phyloP scores from a whole-genome alignment of 2,113 vertebrate species.

The Percina caprodes region DNA sequence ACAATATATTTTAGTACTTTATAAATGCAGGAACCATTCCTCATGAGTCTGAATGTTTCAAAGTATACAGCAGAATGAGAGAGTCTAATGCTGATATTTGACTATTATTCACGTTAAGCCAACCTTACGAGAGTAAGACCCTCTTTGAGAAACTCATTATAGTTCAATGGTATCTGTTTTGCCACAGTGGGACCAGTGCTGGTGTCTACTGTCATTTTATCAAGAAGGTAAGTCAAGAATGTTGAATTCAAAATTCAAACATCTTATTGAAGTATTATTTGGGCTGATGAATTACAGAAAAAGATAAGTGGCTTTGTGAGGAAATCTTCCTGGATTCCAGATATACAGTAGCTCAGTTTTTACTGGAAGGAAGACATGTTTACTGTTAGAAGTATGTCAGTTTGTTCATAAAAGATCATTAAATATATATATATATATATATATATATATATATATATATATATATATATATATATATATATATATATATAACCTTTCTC shows the following conservation, averaged over 20 bases:
- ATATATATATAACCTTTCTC: not conserved
- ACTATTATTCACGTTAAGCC: constrained; percentile 69
- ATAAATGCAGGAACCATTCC: constrained; percentile 49
- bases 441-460: too few species aligned
- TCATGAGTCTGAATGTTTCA: constrained; percentile 59
- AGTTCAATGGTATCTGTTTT: constrained; percentile 66
- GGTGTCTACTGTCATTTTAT: constrained; percentile 69
- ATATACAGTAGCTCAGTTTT: constrained; percentile 9
- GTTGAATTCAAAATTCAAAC: constrained; percentile 65
- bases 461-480: too few species aligned
- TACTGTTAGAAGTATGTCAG: not conserved
- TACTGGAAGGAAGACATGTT: constrained; percentile 20
- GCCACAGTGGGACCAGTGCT: constrained; percentile 61
- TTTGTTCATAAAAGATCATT: constrained; percentile 4
- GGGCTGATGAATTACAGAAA: constrained; percentile 30
- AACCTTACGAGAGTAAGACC: constrained; percentile 59
- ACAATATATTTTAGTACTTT: not conserved
- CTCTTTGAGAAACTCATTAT: constrained; percentile 70
- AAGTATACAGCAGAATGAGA: constrained; percentile 56
- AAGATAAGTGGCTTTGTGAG: constrained; percentile 17
- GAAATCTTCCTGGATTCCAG: constrained; percentile 31
- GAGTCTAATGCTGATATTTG: constrained; percentile 57
- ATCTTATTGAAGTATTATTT: constrained; percentile 41
- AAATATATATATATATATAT: too few species aligned
- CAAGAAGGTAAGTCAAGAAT: constrained; percentile 67